Percentiles rank a stretch among this genome's conserved stretches.
Conservation (phyloP, 2,113 vertebrate species). For the Nyctibius bracteatus region DNA sequence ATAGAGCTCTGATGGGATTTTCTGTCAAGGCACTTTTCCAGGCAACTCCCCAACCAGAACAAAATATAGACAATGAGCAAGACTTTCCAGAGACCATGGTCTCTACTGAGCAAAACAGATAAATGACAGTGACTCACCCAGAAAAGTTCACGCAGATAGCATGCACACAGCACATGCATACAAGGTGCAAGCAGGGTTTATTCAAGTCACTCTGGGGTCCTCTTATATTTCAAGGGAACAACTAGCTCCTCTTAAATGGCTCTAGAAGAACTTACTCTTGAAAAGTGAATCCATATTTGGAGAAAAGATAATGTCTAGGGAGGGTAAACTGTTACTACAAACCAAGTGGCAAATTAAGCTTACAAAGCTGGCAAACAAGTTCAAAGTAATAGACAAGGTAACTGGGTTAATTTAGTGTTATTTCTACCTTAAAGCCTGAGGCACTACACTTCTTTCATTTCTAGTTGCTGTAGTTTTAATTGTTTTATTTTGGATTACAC, state of each 20-base stretch:
- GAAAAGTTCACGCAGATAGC: neutral
- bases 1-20: neutral
- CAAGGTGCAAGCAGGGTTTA: neutral
- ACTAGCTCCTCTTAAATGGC: neutral
- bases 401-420: neutral
- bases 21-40: neutral
- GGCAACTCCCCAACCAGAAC: neutral
- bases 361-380: neutral
- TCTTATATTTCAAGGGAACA: neutral
- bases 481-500: neutral
- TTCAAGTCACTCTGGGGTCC: neutral
- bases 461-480: neutral
- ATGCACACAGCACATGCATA: fast-evolving
- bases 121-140: neutral
- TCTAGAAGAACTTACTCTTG: neutral
- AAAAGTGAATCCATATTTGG: neutral
- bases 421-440: neutral
- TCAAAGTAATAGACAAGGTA: neutral
- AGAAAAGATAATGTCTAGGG: neutral
- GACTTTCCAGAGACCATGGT: neutral
- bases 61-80: neutral
- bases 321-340: neutral
- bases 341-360: neutral
- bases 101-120: neutral
- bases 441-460: neutral